These are phyloP conservation scores for Sylvietta virens DNA, from an alignment of 2,113 vertebrate genomes.

Conservation along the genomic window DNA sequence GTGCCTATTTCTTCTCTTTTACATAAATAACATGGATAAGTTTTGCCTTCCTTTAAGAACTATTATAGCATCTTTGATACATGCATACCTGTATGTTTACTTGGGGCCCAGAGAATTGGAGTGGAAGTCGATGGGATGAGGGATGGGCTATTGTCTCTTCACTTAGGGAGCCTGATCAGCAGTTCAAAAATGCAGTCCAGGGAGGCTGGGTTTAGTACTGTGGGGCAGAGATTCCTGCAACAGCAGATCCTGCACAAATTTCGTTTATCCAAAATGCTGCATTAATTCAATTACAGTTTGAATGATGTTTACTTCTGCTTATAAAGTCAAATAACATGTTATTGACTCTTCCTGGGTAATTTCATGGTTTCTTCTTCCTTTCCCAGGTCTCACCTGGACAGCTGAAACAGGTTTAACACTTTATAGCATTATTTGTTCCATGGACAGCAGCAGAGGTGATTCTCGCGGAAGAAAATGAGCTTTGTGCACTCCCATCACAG, in stretches of 20 bases:
- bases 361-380: background rate
- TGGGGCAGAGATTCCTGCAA: background rate
- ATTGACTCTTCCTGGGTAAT: background rate
- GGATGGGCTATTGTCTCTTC: background rate
- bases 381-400: background rate
- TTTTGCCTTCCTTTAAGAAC: background rate
- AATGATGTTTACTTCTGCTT: background rate
- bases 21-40: background rate
- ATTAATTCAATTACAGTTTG: background rate
- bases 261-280: background rate
- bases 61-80: background rate
- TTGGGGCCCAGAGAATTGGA: background rate
- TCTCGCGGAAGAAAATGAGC: background rate
- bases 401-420: background rate
- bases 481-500: background rate
- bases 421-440: background rate
- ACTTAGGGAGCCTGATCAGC: background rate
- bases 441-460: background rate
- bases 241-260: background rate
- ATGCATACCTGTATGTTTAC: background rate
- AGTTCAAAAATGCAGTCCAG: background rate
- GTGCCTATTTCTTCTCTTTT: background rate
- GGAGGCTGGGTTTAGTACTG: background rate
- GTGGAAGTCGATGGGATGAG: fast-evolving
- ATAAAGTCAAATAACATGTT: background rate